Evolutionary conservation across 35 echinoderm and acorn worm genomes (phyloP).

Genomic region (Ophiothrix spiculata): DNA sequence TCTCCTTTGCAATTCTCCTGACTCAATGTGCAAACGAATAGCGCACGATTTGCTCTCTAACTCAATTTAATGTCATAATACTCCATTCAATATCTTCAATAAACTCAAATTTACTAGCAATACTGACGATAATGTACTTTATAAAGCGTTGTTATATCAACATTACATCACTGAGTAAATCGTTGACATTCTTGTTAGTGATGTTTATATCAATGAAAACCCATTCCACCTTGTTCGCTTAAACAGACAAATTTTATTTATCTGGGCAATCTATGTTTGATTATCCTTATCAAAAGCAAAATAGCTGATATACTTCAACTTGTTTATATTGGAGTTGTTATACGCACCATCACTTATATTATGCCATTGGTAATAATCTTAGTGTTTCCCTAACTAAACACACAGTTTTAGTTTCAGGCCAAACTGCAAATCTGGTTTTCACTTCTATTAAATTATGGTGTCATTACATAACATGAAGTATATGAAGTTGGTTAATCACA

Average conservation of each 20-base stretch:
- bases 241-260: background rate
- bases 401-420: background rate
- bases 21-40: too few relatives aligned
- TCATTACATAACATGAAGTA: background rate
- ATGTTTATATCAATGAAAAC: slow-evolving; percentile 2
- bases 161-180: background rate
- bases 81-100: background rate
- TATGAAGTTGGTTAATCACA: slow-evolving; percentile 9
- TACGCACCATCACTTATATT: background rate
- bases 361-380: background rate
- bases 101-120: background rate
- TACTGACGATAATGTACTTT: background rate
- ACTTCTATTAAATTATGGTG: background rate
- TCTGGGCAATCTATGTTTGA: slow-evolving; percentile 7
- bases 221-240: background rate
- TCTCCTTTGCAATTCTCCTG: background rate
- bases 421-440: background rate
- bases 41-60: too few relatives aligned
- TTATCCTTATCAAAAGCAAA: slow-evolving; percentile 9
- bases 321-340: background rate
- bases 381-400: slow-evolving; percentile 15
- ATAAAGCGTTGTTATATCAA: background rate
- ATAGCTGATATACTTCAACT: background rate
- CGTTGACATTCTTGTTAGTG: background rate
- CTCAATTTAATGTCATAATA: background rate